phyloP scores from a whole-genome alignment of 2,113 vertebrate genomes.

The Haliaeetus leucogaster region DNA sequence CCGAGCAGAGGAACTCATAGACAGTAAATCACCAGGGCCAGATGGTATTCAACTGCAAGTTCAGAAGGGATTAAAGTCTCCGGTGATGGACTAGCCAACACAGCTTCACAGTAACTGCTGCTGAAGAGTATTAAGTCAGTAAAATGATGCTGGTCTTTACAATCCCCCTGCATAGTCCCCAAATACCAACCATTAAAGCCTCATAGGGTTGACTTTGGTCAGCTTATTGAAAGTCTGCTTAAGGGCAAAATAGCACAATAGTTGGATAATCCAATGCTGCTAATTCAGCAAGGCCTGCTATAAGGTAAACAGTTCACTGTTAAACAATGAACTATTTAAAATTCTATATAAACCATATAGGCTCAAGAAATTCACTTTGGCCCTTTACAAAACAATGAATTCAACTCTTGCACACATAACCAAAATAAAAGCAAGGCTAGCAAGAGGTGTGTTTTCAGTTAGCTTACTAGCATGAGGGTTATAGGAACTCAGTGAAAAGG shows the following conservation, averaged over 20 bases:
- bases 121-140: neutral
- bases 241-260: neutral
- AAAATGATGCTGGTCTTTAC: neutral
- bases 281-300: neutral
- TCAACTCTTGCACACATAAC: neutral
- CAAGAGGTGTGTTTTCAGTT: neutral
- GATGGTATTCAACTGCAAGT: neutral
- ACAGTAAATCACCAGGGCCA: constrained; percentile 15
- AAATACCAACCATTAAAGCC: neutral
- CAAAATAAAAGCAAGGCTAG: neutral
- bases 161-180: neutral
- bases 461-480: neutral
- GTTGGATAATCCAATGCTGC: neutral
- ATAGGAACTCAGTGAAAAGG: neutral
- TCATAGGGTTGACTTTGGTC: neutral
- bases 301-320: neutral
- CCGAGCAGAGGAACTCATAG: neutral
- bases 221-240: neutral
- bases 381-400: neutral
- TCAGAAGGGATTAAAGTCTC: neutral
- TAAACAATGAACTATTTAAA: neutral
- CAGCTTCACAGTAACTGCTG: neutral
- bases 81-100: neutral
- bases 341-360: neutral
- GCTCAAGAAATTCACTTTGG: neutral